Evolutionary conservation across 2,888 invertebrate species (phyloP), one percentile per base, ranked within the genome.

Genomic region (Harpagoxenus sublaevis): DNA sequence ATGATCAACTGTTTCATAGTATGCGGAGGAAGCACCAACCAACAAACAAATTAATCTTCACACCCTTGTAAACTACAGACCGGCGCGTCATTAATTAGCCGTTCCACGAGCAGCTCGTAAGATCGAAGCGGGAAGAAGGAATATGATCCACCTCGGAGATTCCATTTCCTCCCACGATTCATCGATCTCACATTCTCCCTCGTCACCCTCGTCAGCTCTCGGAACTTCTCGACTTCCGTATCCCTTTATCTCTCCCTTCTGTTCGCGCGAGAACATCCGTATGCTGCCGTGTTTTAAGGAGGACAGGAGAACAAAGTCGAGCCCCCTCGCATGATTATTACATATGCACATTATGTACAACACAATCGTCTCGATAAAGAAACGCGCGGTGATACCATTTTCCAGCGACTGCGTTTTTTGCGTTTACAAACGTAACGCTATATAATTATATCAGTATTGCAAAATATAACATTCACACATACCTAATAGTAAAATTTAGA

Each of bases 361-460:
- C 63, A 92, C 87, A 82, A 78, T 74, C 88, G 86, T 88, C 70
- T 88, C 88, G 84, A 87, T 28, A 66, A 90, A 92, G 91, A 93
- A 93, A 90, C 91, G 89, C 90, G 92, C 23, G 23, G 23, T 92
- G 93, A 93, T 93, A 94, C 92, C 91, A 92, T 93, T 94, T 94
- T 92, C 92, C 90, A 89, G 87, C 88, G 89, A 84, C 86, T 87
- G 87, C 66, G 82, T 89, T 88, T 88, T 88, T 84, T 75, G 8
- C 10, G 1, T 55, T 71, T 23, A 39, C n/a, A 8, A 71, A 23
- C 15, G 6, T 39, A 5, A 28, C 12, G 18, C 15, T 31, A 39
- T n/a, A 39, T n/a, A 39, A 39, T 35, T 35, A 8, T 31, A 18
- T 60, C 18, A 60, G 9, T 42, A 63, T 35, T 35, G n/a, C 23